phyloP scores from a whole-genome alignment of 2,797 vertebrate genomes.

The Streptopelia turtur region DNA sequence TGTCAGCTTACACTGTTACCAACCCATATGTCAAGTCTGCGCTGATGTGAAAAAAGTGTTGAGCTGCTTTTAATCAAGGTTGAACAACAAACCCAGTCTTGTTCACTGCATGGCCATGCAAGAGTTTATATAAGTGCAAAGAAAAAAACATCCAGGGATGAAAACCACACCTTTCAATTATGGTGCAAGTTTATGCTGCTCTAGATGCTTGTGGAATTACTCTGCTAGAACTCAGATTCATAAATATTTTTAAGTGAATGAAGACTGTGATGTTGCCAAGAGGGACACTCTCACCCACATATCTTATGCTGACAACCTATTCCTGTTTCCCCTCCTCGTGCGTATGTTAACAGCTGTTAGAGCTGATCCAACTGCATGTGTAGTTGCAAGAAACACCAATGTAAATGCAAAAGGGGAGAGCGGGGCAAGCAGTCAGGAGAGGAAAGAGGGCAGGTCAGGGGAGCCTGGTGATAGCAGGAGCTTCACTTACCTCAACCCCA shows the following conservation, averaged over 20 bases:
- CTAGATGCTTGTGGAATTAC: background rate
- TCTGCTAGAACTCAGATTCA: background rate
- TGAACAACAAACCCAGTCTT: background rate
- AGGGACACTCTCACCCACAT: background rate
- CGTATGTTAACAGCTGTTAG: background rate
- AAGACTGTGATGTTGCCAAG: fast-evolving
- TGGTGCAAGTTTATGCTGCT: background rate
- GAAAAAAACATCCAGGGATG: background rate
- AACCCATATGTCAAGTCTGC: background rate
- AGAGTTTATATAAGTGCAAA: background rate
- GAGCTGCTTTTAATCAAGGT: background rate
- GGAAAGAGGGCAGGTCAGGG: background rate
- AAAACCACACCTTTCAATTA: background rate
- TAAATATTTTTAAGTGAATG: background rate
- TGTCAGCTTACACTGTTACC: background rate
- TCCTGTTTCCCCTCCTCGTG: background rate
- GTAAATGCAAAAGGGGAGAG: background rate
- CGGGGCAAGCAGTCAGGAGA: background rate
- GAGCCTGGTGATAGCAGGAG: background rate
- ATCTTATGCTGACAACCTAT: background rate
- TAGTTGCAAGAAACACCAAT: background rate
- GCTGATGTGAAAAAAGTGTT: background rate
- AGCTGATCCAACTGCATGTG: background rate
- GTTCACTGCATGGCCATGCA: background rate
- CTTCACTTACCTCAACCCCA: background rate